Percentiles rank a stretch among this genome's conserved stretches.
Conservation (phyloP, 2,113 vertebrate species). For the Diadophis punctatus region DNA sequence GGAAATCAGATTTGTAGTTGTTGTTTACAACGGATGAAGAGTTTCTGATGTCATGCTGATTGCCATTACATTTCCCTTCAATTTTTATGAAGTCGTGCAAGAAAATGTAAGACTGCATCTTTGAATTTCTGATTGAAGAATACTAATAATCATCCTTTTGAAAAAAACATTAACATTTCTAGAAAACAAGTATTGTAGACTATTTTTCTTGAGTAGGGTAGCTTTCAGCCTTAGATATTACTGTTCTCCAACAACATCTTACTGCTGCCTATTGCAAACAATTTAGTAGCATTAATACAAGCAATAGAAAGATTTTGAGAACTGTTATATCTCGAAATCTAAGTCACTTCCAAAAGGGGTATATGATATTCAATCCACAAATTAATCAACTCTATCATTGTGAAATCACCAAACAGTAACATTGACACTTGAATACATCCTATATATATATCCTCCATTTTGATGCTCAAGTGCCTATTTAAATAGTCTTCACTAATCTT, state of each 20-base stretch:
- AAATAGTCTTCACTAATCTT: background rate
- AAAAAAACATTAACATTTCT: background rate
- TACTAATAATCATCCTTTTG: background rate
- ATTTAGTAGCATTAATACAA: background rate
- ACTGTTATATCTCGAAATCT: background rate
- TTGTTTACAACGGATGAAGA: conserved; percentile 49
- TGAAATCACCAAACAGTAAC: background rate
- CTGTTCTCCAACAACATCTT: background rate
- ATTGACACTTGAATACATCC: background rate
- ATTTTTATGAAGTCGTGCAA: background rate
- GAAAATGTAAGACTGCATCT: background rate
- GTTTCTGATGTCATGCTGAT: conserved; percentile 31
- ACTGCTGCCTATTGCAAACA: background rate
- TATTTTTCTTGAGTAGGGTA: background rate
- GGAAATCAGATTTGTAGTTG: conserved; percentile 41
- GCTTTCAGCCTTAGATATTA: background rate
- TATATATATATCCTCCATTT: background rate
- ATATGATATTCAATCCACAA: background rate
- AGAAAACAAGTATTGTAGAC: background rate
- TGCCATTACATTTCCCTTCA: conserved; percentile 9
- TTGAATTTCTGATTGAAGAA: background rate
- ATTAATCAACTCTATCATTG: background rate
- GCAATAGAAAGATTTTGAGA: background rate
- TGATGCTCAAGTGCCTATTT: background rate
- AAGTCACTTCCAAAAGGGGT: background rate